A percentile compares a stretch with the other conserved stretches of the same genome.
Evolutionary conservation across 2,113 vertebrate genomes (phyloP).

Genomic region (Trichechus manatus): DNA sequence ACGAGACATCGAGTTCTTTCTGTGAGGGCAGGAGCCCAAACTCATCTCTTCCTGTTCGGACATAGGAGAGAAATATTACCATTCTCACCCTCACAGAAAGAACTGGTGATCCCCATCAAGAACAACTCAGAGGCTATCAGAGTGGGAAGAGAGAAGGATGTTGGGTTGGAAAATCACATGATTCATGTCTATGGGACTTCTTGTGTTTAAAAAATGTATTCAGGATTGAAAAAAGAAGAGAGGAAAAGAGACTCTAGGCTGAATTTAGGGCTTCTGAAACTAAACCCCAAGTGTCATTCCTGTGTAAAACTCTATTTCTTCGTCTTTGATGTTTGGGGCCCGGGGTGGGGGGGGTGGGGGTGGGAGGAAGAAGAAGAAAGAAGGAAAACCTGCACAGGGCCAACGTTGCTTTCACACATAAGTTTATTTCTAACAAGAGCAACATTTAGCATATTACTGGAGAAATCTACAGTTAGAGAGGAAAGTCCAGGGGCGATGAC

Average conservation of each 20-base stretch:
- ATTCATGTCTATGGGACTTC: not conserved
- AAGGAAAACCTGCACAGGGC: not conserved
- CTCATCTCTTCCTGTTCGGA: not conserved
- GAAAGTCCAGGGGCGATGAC: not conserved
- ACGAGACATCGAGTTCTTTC: constrained; percentile 8
- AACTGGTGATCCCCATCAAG: not conserved
- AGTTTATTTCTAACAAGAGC: constrained; percentile 4
- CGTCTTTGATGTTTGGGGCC: not conserved
- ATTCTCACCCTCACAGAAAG: not conserved
- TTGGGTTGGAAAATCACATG: not conserved
- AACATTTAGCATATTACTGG: not conserved
- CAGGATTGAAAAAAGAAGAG: not conserved
- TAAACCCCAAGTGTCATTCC: not conserved
- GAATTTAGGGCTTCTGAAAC: not conserved
- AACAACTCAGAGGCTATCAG: not conserved
- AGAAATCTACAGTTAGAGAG: not conserved
- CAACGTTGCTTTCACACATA: constrained; percentile 37
- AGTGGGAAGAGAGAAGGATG: not conserved
- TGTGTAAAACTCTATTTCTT: not conserved
- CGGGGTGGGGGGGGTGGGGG: too few species aligned
- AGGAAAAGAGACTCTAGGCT: not conserved
- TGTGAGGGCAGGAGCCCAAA: constrained; percentile 5
- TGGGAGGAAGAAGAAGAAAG: not conserved
- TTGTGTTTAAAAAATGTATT: not conserved
- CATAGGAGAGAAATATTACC: not conserved